These are phyloP conservation scores for Rhynchomys soricoides DNA, from an alignment of 2,113 vertebrate species.

Conservation along the genomic window DNA sequence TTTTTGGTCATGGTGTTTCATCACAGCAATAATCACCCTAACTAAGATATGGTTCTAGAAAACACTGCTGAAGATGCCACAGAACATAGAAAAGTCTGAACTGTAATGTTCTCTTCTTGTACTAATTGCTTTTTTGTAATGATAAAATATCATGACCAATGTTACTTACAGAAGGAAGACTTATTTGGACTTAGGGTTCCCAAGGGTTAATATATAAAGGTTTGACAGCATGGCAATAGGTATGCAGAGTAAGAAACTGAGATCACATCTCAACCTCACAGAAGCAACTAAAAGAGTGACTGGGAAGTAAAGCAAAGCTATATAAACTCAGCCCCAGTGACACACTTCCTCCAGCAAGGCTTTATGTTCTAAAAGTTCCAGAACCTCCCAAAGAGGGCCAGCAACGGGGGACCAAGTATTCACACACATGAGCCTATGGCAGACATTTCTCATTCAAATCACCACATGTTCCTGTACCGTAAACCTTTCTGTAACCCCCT, in stretches of 20 bases:
- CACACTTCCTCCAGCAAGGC: background rate
- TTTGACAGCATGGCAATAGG: background rate
- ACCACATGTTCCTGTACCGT: background rate
- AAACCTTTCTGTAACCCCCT: background rate
- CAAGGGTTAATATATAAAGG: background rate
- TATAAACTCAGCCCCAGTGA: background rate
- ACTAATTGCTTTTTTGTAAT: background rate
- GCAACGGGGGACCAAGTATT: background rate
- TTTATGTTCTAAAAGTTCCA: background rate
- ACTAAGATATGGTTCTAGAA: background rate
- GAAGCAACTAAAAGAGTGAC: background rate
- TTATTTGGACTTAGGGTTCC: background rate
- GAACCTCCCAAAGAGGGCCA: background rate
- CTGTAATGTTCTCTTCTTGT: background rate
- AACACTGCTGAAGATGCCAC: background rate
- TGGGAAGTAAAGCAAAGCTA: background rate
- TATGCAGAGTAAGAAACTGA: background rate
- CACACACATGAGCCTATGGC: background rate
- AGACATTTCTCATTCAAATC: background rate
- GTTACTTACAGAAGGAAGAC: background rate
- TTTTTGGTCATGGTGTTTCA: background rate
- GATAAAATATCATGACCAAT: background rate
- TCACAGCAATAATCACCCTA: background rate
- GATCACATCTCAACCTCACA: background rate
- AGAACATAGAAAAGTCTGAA: background rate